Base-by-base conservation (phyloP, 2,797 vertebrate genomes). In the Myotis findleyi region DNA sequence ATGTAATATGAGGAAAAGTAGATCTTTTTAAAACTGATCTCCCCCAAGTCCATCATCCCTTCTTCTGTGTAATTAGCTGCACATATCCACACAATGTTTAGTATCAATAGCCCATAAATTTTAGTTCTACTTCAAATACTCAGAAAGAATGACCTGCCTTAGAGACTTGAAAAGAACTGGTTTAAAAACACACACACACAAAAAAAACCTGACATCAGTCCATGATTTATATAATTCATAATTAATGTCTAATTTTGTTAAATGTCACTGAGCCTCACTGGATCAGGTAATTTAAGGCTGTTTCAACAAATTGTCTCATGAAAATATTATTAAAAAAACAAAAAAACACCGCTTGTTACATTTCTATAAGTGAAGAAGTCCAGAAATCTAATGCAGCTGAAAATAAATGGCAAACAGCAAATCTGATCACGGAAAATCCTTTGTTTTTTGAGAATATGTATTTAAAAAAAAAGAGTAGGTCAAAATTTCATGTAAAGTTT, bases 341-440 rank as follows among this genome's bases (percentile, higher is more conserved):
- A 69, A 83, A 89, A 36, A 76, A 16, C 1, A 84, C 4, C 13
- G 62, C n/a, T 77, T 77, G 10, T 33, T 17, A 94, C 47, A 85
- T 44, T 77, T 82, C 16, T 55, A 0, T 55, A 80, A 64, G 53
- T 38, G 1, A 57, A 69, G 17, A 57, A 81, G n/a, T 36, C 33
- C 75, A 89, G 25, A 91, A 64, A 68, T 23, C 62, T 86, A 91
- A 81, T 3, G 23, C 75, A 76, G 21, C 66, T 95, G 21, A 93
- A 93, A 92, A 85, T 55, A 95, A 85, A 72, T 62, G 12, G 4
- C 27, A 85, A 83, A 75, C 11, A 87, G 4, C 9, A 73, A 73
- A 93, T 49, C 36, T 84, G 47, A 76, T 68, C 36, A 72, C 2
- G 7, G 12, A 87, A 47, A 25, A 76, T 23, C 25, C 38, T 89